Evolutionary conservation across 2,888 invertebrate species (phyloP).

Genomic region (Ophion ventricosus): DNA sequence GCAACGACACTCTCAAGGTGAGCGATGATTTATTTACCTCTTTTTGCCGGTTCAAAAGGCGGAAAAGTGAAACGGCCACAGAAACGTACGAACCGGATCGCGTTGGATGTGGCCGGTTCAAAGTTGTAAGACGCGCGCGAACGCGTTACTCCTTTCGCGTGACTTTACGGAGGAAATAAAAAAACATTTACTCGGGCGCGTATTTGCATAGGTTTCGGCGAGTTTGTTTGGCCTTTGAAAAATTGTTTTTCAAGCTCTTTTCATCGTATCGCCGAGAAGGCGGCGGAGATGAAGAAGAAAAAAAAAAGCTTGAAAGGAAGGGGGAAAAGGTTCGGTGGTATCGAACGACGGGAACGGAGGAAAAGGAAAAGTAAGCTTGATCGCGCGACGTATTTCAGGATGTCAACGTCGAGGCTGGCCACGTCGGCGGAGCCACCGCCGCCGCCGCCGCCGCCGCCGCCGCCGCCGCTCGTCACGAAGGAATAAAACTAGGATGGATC

Average conservation of each 20-base stretch:
- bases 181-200: not conserved
- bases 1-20: slow-evolving; percentile 83
- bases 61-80: too few relatives aligned
- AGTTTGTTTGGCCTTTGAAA: not conserved
- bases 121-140: slow-evolving; percentile 23
- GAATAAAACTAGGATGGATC: slow-evolving; percentile 95
- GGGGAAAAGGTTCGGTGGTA: too few relatives aligned
- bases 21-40: slow-evolving; percentile 54
- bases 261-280: too few relatives aligned
- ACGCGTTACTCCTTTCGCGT: not conserved
- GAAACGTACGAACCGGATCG: slow-evolving; percentile 35
- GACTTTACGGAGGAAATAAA: not conserved
- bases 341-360: too few relatives aligned
- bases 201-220: too few relatives aligned
- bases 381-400: slow-evolving; percentile 69
- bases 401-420: slow-evolving; percentile 75
- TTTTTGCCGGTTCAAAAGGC: not conserved
- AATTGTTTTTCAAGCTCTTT: not conserved
- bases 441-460: too few relatives aligned
- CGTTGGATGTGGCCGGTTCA: slow-evolving; percentile 66
- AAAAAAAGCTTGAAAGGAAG: too few relatives aligned
- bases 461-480: slow-evolving; percentile 78
- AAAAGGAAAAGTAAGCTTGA: too few relatives aligned
- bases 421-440: too few relatives aligned
- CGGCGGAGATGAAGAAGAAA: too few relatives aligned